phyloP scores from a whole-genome alignment of 1,140 invertebrate genomes.

The Venustaconcha ellipsiformis region DNA sequence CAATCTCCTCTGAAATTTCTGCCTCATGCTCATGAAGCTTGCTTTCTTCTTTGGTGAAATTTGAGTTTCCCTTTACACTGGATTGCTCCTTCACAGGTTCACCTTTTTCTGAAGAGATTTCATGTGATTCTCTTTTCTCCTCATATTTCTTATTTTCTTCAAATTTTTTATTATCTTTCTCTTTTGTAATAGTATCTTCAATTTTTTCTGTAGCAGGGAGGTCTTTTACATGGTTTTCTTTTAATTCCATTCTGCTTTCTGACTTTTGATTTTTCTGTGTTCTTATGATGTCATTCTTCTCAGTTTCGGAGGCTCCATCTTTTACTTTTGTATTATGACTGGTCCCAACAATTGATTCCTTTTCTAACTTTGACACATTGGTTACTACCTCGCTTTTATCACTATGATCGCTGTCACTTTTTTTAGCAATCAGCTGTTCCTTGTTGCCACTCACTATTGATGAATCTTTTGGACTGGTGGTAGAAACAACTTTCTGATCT shows the following conservation, averaged over 20 bases:
- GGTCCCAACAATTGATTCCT: not conserved
- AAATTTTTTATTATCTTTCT: not conserved
- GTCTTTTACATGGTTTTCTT: no score
- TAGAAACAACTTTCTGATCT: constrained; percentile 17
- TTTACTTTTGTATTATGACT: not conserved
- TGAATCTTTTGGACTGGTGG: no score
- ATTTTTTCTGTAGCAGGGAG: no score
- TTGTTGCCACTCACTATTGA: no score
- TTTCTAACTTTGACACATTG: constrained; percentile 21
- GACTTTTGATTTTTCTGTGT: no score
- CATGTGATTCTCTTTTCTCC: not conserved
- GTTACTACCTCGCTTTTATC: constrained; percentile 11
- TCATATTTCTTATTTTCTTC: not conserved
- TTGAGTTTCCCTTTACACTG: no score
- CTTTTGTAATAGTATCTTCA: not conserved
- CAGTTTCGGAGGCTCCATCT: no score
- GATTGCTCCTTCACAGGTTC: not conserved
- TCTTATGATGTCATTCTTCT: no score
- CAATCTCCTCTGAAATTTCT: not conserved
- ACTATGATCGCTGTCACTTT: constrained; percentile 2
- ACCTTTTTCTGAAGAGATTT: not conserved
- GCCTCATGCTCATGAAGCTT: not conserved
- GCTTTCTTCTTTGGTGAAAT: no score
- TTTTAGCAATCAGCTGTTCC: no score
- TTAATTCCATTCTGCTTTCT: no score